These are phyloP conservation scores for Psococerastis gibbosa DNA, from an alignment of 2,888 invertebrate species.

Conservation along the genomic window DNA sequence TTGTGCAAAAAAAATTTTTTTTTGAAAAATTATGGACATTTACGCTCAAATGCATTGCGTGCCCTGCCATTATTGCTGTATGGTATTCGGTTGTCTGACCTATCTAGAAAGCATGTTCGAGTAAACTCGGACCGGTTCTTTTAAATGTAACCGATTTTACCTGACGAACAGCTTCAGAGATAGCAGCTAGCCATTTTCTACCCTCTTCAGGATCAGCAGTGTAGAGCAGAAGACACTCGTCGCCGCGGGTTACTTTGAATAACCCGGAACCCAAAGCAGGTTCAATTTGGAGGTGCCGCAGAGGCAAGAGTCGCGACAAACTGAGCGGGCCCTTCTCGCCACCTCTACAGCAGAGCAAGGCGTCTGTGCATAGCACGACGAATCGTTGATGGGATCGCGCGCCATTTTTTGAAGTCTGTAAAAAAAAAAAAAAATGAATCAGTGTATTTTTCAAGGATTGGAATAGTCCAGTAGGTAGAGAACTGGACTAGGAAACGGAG, in stretches of 20 bases:
- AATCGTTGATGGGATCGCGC: slow-evolving; percentile 31
- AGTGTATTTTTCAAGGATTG: slow-evolving; percentile 22
- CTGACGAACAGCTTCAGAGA: slow-evolving; percentile 33
- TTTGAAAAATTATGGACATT: no score
- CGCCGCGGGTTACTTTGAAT: slow-evolving; percentile 38
- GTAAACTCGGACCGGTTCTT: no score
- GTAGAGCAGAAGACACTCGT: slow-evolving; percentile 36
- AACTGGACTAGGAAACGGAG: no score
- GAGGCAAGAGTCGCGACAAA: slow-evolving; percentile 45
- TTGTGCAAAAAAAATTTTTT: no score
- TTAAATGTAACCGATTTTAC: no score
- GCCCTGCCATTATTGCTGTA: no score
- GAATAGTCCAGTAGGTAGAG: neutral
- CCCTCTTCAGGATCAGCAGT: slow-evolving; percentile 32
- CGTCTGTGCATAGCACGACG: slow-evolving; percentile 51
- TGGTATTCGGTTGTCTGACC: no score
- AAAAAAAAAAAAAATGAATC: slow-evolving; percentile 1
- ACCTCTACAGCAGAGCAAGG: slow-evolving; percentile 52
- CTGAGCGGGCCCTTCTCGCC: slow-evolving; percentile 36
- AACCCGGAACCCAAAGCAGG: slow-evolving; percentile 38
- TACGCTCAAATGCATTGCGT: no score
- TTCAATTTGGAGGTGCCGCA: slow-evolving; percentile 44
- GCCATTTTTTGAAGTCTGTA: slow-evolving; percentile 19
- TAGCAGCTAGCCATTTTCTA: slow-evolving; percentile 34
- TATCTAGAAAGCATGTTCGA: no score